Base-by-base conservation (phyloP, 2,888 invertebrate genomes). In the Nineta flava region DNA sequence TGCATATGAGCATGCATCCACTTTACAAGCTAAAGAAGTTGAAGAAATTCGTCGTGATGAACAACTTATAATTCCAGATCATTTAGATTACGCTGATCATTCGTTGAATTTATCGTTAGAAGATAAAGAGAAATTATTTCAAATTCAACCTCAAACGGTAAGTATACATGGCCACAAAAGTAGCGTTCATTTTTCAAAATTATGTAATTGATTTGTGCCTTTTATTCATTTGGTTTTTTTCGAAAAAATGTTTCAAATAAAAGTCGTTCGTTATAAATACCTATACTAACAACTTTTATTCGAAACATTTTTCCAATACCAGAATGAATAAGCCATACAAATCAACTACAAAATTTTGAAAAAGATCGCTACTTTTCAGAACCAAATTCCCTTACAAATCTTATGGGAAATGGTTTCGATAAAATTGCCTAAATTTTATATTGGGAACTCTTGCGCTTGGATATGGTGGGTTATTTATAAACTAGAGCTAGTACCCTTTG, bases 61-160 rank as follows among this genome's bases (percentile, higher is more conserved):
- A 60, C 64, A 71, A 32, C 66, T 87, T 44, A 54, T 69, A n/a
- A 77, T 88, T 57, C 87, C 87, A 1, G 61, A 66, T 1, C 65
- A 77, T 62, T 70, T 87, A 48, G 78, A 87, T 62, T 87, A 85
- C 61, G 70, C 71, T 58, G 70, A 75, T 72, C 65, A 69, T 49
- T 60, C 63, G 1, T 59, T 86, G 19, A 75, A 70, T 58, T 62
- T 87, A 32, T 81, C 83, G n/a, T 68, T 68, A 52, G 87, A 87
- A 63, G 84, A 84, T 55, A 70, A 73, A 48, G 76, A 79, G 57
- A 86, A 86, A 62, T 65, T 88, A 12, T 62, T 67, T 0, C 68
- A 73, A 50, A 72, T 77, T 19, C 76, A 78, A 60, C 88, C 87
- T 5, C 75, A 75, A 62, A 85, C 83, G 35, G 81, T 83, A 70